Evolutionary conservation across 2,888 invertebrate genomes (phyloP).

Genomic region (Apoda limacodes): DNA sequence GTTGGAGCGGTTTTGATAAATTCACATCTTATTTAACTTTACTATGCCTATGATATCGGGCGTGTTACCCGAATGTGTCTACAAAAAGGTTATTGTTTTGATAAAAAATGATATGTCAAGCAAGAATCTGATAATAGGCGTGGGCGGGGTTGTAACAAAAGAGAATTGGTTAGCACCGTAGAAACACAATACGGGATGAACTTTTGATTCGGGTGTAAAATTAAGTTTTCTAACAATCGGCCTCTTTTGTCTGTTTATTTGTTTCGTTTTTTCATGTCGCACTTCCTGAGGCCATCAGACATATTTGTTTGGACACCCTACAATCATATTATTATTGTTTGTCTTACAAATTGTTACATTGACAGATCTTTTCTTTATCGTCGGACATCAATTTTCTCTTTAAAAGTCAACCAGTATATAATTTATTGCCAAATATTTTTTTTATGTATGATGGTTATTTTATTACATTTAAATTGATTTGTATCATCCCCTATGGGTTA

Average conservation of each 20-base stretch:
- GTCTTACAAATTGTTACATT: slow-evolving; percentile 8
- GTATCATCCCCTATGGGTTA: too few relatives aligned
- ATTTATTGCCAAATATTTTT: too few relatives aligned
- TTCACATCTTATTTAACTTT: slow-evolving; percentile 33
- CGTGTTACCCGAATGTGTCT: slow-evolving; percentile 34
- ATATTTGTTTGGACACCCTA: not conserved
- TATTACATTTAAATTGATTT: too few relatives aligned
- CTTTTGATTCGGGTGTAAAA: slow-evolving; percentile 64
- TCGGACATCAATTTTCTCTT: too few relatives aligned
- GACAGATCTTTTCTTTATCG: slow-evolving; percentile 15
- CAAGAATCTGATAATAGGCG: slow-evolving; percentile 64
- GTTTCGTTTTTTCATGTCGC: slow-evolving; percentile 39
- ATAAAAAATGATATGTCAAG: slow-evolving; percentile 66
- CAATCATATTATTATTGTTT: slow-evolving; percentile 4
- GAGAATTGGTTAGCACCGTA: slow-evolving; percentile 62
- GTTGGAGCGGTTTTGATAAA: slow-evolving; percentile 46
- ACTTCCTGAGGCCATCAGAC: slow-evolving; percentile 28
- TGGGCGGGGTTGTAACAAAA: slow-evolving; percentile 59
- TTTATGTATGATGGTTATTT: too few relatives aligned
- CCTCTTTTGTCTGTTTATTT: slow-evolving; percentile 40
- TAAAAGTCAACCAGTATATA: too few relatives aligned
- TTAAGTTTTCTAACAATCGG: slow-evolving; percentile 57
- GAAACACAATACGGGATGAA: slow-evolving; percentile 50
- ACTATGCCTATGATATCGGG: slow-evolving; percentile 11
- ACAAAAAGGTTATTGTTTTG: slow-evolving; percentile 63